Evolutionary conservation across 2,113 vertebrate genomes (phyloP).

Genomic region (Anhinga anhinga): DNA sequence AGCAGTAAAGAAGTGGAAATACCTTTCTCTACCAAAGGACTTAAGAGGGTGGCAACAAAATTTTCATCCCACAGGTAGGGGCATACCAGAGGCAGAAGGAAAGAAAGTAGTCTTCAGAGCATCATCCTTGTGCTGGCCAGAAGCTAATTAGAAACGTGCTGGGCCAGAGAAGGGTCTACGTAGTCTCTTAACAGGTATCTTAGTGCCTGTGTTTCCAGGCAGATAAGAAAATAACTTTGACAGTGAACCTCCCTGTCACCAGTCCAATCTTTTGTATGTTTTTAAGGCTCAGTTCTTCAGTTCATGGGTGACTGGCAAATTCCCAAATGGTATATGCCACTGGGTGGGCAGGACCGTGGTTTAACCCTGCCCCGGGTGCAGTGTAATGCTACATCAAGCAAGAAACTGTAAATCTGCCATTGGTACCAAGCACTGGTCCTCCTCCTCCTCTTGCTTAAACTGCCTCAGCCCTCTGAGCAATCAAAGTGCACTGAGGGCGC

Average conservation of each 20-base stretch:
- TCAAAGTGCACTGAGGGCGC: neutral
- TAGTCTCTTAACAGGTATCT: neutral
- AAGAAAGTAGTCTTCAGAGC: neutral
- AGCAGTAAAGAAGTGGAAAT: neutral
- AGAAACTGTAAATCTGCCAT: neutral
- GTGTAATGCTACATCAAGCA: neutral
- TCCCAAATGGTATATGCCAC: neutral
- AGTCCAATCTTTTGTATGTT: neutral
- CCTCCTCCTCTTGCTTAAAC: neutral
- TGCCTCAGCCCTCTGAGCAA: neutral
- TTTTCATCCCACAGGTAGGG: neutral
- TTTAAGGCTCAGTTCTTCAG: neutral
- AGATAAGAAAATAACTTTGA: neutral
- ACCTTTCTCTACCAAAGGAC: neutral
- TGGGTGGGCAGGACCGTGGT: neutral
- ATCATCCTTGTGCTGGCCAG: neutral
- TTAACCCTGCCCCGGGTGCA: neutral
- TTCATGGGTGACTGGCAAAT: neutral
- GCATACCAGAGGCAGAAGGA: neutral
- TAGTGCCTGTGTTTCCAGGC: neutral
- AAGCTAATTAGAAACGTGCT: neutral
- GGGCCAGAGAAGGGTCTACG: neutral
- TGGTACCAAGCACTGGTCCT: neutral
- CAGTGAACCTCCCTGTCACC: neutral
- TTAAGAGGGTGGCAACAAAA: neutral